A percentile compares a stretch with the other conserved stretches of the same genome.
These are phyloP conservation scores for Sorex araneus DNA, from an alignment of 2,113 vertebrate genomes.

Conservation along the genomic window DNA sequence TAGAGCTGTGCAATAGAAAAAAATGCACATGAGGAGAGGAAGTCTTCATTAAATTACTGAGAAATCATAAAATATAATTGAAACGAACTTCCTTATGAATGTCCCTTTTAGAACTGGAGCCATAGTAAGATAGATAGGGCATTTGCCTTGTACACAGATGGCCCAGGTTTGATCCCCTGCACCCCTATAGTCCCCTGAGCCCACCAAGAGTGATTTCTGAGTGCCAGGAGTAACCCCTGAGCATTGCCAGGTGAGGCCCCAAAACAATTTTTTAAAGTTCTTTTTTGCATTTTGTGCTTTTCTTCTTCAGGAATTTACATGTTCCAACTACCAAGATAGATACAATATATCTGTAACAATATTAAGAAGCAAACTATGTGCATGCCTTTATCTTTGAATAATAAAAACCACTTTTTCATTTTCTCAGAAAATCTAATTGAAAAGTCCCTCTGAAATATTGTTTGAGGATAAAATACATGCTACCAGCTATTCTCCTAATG, in stretches of 20 bases:
- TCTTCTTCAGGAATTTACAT: constrained; percentile 13
- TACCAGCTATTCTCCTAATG: neutral
- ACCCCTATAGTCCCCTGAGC: too few species aligned
- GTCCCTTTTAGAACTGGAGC: neutral
- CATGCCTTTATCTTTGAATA: constrained; percentile 41
- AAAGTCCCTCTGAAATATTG: constrained; percentile 38
- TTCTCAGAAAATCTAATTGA: constrained; percentile 59
- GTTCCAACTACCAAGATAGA: constrained; percentile 23
- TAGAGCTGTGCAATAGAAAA: neutral
- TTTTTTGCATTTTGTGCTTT: neutral
- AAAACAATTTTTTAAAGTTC: too few species aligned
- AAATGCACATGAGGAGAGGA: neutral
- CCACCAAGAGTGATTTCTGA: too few species aligned
- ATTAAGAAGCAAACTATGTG: constrained; percentile 43
- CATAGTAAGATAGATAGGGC: too few species aligned
- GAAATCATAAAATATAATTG: neutral
- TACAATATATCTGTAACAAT: neutral
- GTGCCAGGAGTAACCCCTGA: too few species aligned
- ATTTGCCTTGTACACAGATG: too few species aligned
- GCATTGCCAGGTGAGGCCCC: too few species aligned
- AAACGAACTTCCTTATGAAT: neutral
- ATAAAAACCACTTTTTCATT: constrained; percentile 49
- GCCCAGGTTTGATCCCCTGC: too few species aligned
- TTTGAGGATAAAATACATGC: constrained; percentile 30
- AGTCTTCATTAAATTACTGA: neutral